A percentile compares a stretch with the other conserved stretches of the same genome.
These are phyloP conservation scores for Chlorodrepanis virens DNA, from an alignment of 2,113 vertebrate genomes.

Conservation along the genomic window DNA sequence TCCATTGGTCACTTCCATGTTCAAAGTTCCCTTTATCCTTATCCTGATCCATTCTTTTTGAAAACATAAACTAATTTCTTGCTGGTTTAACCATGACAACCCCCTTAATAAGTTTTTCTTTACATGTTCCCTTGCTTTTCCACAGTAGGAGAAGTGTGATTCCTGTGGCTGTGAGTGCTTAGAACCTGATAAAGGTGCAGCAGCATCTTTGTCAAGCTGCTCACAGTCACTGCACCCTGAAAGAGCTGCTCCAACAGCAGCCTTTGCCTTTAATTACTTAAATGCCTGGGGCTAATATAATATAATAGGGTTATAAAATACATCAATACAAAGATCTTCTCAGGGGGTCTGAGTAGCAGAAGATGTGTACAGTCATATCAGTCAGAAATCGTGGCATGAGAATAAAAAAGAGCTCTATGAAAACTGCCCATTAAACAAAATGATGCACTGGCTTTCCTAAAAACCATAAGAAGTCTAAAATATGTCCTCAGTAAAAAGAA, in stretches of 20 bases:
- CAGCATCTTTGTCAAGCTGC: background rate
- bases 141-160: background rate
- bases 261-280: background rate
- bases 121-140: background rate
- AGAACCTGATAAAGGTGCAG: background rate
- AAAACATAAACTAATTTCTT: background rate
- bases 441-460: background rate
- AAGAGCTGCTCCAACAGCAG: background rate
- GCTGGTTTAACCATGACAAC: background rate
- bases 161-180: background rate
- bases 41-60: background rate
- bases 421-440: background rate
- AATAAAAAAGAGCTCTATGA: background rate
- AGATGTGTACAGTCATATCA: background rate
- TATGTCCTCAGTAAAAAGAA: background rate
- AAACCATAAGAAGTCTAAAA: background rate
- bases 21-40: background rate
- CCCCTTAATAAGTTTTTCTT: background rate
- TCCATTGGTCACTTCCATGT: background rate
- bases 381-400: background rate
- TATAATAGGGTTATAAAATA: background rate
- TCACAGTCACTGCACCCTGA: fast-evolving
- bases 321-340: background rate
- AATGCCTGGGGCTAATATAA: background rate
- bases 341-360: background rate